Evolutionary conservation across 2,888 invertebrate species (phyloP), one percentile per base, ranked within the genome.

Genomic region (Mechanitis messenoides): DNA sequence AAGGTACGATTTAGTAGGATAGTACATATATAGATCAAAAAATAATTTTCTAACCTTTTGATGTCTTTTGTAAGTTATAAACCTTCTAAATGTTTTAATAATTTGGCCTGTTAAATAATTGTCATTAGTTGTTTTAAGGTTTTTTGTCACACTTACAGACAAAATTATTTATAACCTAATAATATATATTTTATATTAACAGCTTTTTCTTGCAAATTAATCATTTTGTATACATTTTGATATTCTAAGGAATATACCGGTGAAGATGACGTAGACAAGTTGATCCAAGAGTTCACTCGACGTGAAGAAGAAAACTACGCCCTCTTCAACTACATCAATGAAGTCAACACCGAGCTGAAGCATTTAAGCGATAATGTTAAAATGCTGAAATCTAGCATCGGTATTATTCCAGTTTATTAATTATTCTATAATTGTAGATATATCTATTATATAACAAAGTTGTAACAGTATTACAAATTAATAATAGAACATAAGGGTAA

Each of bases 271-370:
- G 91, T 94, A 28, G 92, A 93, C 67, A 92, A 92, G 28, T 82
- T 97, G 54, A 93, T 94, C 7, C 91, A 91, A 3, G 93, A 94
- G 77, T 97, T 96, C 81, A 92, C 94, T n/a, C 92, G 94, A 45
- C 93, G 95, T 64, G 97, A 97, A 76, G 96, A 96, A 71, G 95
- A 96, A 79, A 98, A 97, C 87, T 97, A 97, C 80, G 96, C 97
- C 0, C 91, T 96, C 0, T 98, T 97, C 79, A 96, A 94, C 83
- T 97, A 96, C 77, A 95, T 97, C 47, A 97, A 96, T 78, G 96
- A 97, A 77, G 91, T 97, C 62, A 97, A 97, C 80, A 94, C 93
- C 53, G 95, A 96, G 80, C 91, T 96, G 62, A 96, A 96, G 79
- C 91, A 92, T 53, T 78, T 96, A 2, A 93, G 93, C 69, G 93